Evolutionary conservation across 64 coral and sea anemone species (phyloP).

Genomic region (Montipora efflorescens): DNA sequence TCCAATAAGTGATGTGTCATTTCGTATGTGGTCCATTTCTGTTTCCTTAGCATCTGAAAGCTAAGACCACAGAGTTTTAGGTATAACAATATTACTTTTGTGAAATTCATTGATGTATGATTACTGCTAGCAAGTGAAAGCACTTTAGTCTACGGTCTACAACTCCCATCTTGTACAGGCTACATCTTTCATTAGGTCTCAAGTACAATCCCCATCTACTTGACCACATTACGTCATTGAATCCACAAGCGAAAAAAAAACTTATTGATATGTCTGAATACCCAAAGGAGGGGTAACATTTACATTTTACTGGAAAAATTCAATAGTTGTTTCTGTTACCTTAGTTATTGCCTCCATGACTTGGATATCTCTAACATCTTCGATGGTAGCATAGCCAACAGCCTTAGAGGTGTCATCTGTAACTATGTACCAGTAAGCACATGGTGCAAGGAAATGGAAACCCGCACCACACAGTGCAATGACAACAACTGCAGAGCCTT

Average conservation of each 20-base stretch:
- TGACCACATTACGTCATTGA: not conserved
- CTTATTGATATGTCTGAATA: not conserved
- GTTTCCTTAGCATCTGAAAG: not conserved
- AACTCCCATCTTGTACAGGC: not conserved
- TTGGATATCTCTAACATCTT: conserved; percentile 45
- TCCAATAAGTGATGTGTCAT: conserved; percentile 27
- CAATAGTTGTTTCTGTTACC: conserved; percentile 25
- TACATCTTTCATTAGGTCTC: not conserved
- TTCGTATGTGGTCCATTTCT: not conserved
- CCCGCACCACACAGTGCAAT: conserved; percentile 71
- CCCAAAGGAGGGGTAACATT: not conserved
- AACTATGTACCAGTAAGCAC: conserved; percentile 67
- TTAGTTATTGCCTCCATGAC: conserved; percentile 22
- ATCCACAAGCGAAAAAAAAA: no score
- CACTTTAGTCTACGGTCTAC: not conserved
- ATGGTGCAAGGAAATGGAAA: conserved; percentile 48
- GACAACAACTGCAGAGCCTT: conserved; percentile 1
- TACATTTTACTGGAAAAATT: not conserved
- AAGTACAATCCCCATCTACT: not conserved
- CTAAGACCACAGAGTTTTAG: not conserved
- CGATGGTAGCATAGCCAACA: conserved; percentile 53
- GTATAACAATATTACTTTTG: not conserved
- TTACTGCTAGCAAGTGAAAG: not conserved
- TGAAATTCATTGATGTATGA: not conserved
- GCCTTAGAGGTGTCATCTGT: conserved; percentile 44